phyloP scores from a whole-genome alignment of 2,113 vertebrate species.

The Arvicanthis niloticus region DNA sequence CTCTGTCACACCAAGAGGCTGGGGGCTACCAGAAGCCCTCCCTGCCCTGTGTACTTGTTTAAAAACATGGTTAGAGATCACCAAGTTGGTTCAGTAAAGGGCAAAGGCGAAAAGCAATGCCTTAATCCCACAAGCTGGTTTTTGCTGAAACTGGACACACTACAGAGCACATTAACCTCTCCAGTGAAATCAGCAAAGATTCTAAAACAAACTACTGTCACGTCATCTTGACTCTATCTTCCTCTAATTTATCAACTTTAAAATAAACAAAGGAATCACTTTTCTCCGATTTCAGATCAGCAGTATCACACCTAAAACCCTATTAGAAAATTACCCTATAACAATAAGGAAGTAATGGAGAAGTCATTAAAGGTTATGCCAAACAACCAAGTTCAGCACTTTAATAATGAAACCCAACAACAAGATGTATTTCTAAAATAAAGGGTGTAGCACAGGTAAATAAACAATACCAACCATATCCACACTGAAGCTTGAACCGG shows the following conservation, averaged over 20 bases:
- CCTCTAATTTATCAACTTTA: not conserved
- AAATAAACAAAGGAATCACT: not conserved
- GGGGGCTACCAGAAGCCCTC: too few relatives aligned
- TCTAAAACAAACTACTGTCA: not conserved
- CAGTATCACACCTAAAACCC: not conserved
- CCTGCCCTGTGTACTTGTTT: not conserved
- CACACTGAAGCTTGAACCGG: not conserved
- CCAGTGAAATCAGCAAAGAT: not conserved
- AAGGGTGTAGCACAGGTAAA: not conserved
- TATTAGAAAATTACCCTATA: not conserved
- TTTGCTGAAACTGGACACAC: not conserved
- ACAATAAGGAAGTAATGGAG: not conserved
- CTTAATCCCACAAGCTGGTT: not conserved
- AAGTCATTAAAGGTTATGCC: not conserved
- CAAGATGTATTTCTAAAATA: not conserved
- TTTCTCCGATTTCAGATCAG: not conserved
- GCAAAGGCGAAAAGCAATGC: not conserved
- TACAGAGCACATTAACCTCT: not conserved
- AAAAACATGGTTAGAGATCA: not conserved
- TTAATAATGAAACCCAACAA: not conserved
- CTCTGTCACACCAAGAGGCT: not conserved
- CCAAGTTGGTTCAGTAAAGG: not conserved
- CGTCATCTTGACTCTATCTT: not conserved
- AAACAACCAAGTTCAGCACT: not conserved
- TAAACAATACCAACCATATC: not conserved